These are phyloP conservation scores for Synanthedon vespiformis DNA, from an alignment of 2,888 invertebrate species.

Conservation along the genomic window DNA sequence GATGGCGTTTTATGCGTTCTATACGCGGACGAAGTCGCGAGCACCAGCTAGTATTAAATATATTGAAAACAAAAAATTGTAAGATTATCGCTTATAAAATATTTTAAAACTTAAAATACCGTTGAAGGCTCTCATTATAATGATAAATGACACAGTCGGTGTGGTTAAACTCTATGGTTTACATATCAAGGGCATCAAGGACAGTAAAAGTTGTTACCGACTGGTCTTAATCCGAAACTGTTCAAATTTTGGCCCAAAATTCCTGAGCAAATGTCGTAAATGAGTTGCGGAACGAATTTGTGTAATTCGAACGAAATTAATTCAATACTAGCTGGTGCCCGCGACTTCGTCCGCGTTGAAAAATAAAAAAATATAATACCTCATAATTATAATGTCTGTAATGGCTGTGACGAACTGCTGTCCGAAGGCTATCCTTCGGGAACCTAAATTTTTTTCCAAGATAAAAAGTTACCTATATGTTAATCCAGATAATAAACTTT, in stretches of 20 bases:
- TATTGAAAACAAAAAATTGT: too few relatives aligned
- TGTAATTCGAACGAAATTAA: neutral
- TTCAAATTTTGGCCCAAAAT: constrained; percentile 13
- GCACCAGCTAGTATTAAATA: too few relatives aligned
- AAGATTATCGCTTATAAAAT: neutral
- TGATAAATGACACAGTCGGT: neutral
- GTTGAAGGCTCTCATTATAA: neutral
- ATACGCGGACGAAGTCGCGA: too few relatives aligned
- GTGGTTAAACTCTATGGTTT: neutral
- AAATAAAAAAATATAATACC: too few relatives aligned
- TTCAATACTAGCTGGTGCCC: neutral
- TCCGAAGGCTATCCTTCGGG: too few relatives aligned
- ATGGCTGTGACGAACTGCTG: too few relatives aligned
- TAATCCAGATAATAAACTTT: too few relatives aligned
- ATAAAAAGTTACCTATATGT: too few relatives aligned
- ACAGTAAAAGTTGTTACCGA: constrained; percentile 32
- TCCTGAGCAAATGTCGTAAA: constrained; percentile 11
- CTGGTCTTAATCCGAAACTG: constrained; percentile 21
- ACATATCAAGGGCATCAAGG: constrained; percentile 25
- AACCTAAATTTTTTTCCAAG: too few relatives aligned
- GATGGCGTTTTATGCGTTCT: too few relatives aligned
- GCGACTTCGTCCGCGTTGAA: too few relatives aligned
- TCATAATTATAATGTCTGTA: too few relatives aligned
- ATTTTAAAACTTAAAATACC: neutral
- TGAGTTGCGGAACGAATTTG: constrained; percentile 13